Base-by-base conservation (phyloP, 2,113 vertebrate genomes). In the Corydoras sp. region DNA sequence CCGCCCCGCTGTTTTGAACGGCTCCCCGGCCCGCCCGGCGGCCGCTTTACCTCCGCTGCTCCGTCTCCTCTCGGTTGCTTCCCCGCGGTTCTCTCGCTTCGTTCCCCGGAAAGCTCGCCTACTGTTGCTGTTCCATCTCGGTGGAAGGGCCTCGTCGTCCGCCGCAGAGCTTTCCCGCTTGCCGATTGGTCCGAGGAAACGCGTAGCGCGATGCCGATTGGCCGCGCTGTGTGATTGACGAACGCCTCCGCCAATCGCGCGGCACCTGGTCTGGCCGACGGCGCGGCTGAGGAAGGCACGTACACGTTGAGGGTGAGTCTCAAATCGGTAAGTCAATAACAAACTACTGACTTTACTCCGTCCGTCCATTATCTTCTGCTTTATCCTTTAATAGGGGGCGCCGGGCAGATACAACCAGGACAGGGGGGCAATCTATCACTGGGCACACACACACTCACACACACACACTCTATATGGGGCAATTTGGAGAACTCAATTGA, bases 1-100 rank as follows among this genome's bases (percentile, higher is more conserved):
- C 2, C 9, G 1, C 11, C 53, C 9, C 53, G 53, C 53, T 13
- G 11, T 13, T 1, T 55, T 55, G 1, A 55, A 12, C 9, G 18
- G 7, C 7, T 43, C 35, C 35, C 4, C 35, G 7, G 2, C 6
- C 9, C 13, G 6, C 2, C 4, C 3, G 4, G 14, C n/a, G 13
- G 6, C 2, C 7, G 4, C 15, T 14, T 83, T 89, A 90, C 89
- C 88, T 90, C 81, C 89, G 83, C 86, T 84, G 56, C 69, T 10
- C 54, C 29, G 31, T 48, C 30, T 24, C 30, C 24, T 11, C 0
- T 11, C 35, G 35, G 35, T 18, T 24, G 32, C 75, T 69, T 80
- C 53, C 29, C 77, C 70, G 24, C 13, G 43, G 50, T 69, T 10
- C 3, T 5, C 24, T 60, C 60, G n/a, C 4, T 69, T 10, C 24